Conservation (phyloP, 2,888 invertebrate genomes). For the Hirtodrosophila alboralis region DNA sequence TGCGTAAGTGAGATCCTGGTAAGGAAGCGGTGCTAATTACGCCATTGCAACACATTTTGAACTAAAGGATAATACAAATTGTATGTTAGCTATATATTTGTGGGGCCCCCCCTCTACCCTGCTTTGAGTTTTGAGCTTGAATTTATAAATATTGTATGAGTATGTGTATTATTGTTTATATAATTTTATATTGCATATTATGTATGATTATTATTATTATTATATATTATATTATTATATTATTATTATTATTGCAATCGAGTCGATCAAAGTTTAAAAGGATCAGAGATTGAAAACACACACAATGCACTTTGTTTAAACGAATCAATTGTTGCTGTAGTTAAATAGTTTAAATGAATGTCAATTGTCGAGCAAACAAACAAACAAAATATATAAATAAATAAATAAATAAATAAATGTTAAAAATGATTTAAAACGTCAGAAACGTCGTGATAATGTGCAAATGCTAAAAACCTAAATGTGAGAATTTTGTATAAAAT, state of each 20-base stretch:
- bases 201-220: slow-evolving; percentile 58
- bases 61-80: slow-evolving; percentile 8
- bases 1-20: slow-evolving; percentile 87
- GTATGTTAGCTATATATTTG: slow-evolving; percentile 21
- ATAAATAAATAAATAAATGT: slow-evolving; percentile 26
- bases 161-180: slow-evolving; percentile 77
- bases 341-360: slow-evolving; percentile 71
- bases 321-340: slow-evolving; percentile 73
- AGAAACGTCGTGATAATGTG: slow-evolving; percentile 71
- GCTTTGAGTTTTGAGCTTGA: slow-evolving; percentile 40
- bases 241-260: slow-evolving; percentile 51
- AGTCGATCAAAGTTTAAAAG: slow-evolving; percentile 23
- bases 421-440: slow-evolving; percentile 43
- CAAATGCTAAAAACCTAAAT: slow-evolving; percentile 70
- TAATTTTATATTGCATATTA: slow-evolving; percentile 64
- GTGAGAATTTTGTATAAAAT: slow-evolving; percentile 78
- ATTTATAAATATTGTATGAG: slow-evolving; percentile 55
- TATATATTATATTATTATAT: slow-evolving; percentile 59
- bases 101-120: slow-evolving; percentile 1
- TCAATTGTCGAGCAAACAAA: slow-evolving; percentile 51
- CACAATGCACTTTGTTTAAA: slow-evolving; percentile 71
- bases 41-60: slow-evolving; percentile 55
- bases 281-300: slow-evolving; percentile 22
- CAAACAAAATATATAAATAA: no score
- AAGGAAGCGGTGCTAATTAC: slow-evolving; percentile 60